Evolutionary conservation across 2,113 vertebrate genomes (phyloP).

Genomic region (Setophaga kirtlandii): DNA sequence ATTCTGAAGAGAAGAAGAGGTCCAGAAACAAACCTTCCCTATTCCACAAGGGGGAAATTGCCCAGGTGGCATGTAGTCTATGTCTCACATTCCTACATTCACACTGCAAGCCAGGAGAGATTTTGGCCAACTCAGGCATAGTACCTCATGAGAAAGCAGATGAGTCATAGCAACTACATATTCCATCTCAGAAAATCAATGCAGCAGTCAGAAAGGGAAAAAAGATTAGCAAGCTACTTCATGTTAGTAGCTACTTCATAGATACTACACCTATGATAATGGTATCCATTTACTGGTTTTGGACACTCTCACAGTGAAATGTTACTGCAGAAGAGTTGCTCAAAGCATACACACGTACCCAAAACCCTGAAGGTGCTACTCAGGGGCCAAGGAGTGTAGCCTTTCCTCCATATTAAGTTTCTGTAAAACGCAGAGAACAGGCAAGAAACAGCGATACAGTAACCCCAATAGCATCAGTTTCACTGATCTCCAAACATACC

Average conservation of each 20-base stretch:
- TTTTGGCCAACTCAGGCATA: background rate
- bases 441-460: background rate
- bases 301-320: background rate
- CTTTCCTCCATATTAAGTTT: background rate
- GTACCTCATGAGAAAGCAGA: background rate
- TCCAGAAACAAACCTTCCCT: background rate
- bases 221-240: background rate
- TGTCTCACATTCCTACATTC: background rate
- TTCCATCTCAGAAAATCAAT: background rate
- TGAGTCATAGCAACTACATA: background rate
- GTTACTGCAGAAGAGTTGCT: background rate
- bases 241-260: background rate
- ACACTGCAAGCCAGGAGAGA: background rate
- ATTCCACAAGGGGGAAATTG: background rate
- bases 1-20: background rate
- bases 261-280: background rate
- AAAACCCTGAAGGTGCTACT: background rate
- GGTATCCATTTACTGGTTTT: background rate
- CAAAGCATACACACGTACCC: background rate
- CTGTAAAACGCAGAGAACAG: background rate
- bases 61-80: background rate
- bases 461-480: background rate
- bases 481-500: background rate
- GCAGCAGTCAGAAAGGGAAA: background rate
- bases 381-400: background rate